Evolutionary conservation across 2,797 vertebrate species (phyloP).

Genomic region (Nannoperca australis): DNA sequence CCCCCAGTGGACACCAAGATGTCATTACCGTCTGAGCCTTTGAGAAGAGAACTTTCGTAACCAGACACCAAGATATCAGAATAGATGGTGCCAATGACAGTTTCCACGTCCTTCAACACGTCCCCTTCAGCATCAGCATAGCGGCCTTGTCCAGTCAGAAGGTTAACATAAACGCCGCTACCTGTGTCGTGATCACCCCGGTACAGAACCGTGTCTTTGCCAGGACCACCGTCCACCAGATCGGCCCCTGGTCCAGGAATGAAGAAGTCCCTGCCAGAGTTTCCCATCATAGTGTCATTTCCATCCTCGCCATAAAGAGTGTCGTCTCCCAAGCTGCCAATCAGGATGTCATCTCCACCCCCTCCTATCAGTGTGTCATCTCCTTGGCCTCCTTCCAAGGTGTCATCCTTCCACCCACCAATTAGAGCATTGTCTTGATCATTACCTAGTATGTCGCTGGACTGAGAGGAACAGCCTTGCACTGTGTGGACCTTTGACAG

Average conservation of each 20-base stretch:
- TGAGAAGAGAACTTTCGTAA: slow-evolving; percentile 67
- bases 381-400: slow-evolving; percentile 64
- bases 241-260: slow-evolving; percentile 61
- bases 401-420: slow-evolving; percentile 63
- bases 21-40: slow-evolving; percentile 69
- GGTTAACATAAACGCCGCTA: slow-evolving; percentile 71
- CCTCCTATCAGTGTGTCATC: slow-evolving; percentile 69
- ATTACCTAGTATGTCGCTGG: slow-evolving; percentile 65
- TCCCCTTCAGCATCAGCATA: slow-evolving; percentile 74
- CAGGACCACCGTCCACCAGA: slow-evolving; percentile 58
- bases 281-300: slow-evolving; percentile 70
- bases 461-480: slow-evolving; percentile 55
- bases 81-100: slow-evolving; percentile 71
- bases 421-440: slow-evolving; percentile 54
- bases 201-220: slow-evolving; percentile 65
- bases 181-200: slow-evolving; percentile 56
- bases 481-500: slow-evolving; percentile 65
- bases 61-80: slow-evolving; percentile 71
- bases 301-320: slow-evolving; percentile 73
- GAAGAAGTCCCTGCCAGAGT: slow-evolving; percentile 55
- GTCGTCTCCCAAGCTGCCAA: slow-evolving; percentile 66
- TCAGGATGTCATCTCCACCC: slow-evolving; percentile 63
- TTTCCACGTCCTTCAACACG: slow-evolving; percentile 73
- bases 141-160: slow-evolving; percentile 66
- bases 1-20: slow-evolving; percentile 66